These are phyloP conservation scores for Pimpla rufipes DNA, from an alignment of 2,888 invertebrate species.

Conservation along the genomic window DNA sequence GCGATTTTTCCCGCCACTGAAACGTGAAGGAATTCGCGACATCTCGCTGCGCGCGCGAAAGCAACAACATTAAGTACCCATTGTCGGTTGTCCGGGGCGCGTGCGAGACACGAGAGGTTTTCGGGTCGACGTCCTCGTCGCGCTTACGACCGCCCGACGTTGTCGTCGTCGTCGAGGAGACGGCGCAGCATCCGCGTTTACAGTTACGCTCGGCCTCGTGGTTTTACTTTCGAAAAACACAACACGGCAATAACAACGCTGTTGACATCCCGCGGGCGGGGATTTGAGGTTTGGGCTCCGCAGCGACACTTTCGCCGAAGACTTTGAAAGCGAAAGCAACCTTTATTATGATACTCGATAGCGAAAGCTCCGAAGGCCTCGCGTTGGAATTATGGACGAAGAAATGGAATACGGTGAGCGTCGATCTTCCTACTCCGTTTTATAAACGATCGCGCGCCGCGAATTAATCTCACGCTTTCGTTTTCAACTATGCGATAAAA, in stretches of 20 bases:
- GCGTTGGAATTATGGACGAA: constrained; percentile 49
- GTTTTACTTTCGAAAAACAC: constrained; percentile 27
- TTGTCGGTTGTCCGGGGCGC: neutral
- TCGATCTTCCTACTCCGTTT: neutral
- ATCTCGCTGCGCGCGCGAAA: too few relatives aligned
- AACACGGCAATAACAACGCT: constrained; percentile 17
- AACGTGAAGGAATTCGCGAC: too few relatives aligned
- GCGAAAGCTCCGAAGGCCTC: neutral
- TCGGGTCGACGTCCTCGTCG: constrained; percentile 51
- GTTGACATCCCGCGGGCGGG: neutral
- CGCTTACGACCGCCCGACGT: too few relatives aligned
- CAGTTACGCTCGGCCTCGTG: constrained; percentile 28
- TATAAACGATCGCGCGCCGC: too few relatives aligned
- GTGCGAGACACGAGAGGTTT: neutral
- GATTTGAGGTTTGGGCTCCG: constrained; percentile 2
- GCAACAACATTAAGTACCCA: too few relatives aligned
- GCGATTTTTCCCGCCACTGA: constrained; percentile 1
- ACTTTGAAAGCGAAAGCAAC: neutral
- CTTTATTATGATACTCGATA: constrained; percentile 50
- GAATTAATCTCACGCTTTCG: neutral
- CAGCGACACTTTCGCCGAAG: constrained; percentile 9
- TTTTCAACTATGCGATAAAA: too few relatives aligned
- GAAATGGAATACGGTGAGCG: constrained; percentile 57
- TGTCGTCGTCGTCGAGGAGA: constrained; percentile 34
- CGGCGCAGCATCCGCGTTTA: constrained; percentile 23